A percentile compares a stretch with the other conserved stretches of the same genome.
These are phyloP conservation scores for Carterocephalus palaemon DNA, from an alignment of 2,888 invertebrate species.

Conservation along the genomic window DNA sequence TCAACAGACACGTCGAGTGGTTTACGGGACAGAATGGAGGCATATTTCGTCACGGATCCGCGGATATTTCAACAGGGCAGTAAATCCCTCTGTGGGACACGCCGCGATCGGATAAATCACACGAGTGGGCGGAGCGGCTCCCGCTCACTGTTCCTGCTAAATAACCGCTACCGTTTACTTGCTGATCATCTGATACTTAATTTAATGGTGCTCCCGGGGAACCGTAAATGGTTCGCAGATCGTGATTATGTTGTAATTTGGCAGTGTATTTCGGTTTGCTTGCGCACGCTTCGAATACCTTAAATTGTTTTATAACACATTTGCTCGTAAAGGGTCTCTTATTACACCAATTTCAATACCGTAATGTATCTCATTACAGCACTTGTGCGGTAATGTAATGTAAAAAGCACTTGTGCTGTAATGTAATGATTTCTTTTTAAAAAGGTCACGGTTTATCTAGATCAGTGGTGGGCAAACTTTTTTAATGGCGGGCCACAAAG, in stretches of 20 bases:
- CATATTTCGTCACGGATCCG: conserved; percentile 57
- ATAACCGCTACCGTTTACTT: conserved; percentile 76
- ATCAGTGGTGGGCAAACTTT: too few species aligned
- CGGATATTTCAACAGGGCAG: conserved; percentile 65
- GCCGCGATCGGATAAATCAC: conserved; percentile 67
- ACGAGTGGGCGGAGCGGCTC: conserved; percentile 60
- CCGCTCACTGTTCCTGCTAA: conserved; percentile 53
- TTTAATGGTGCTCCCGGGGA: conserved; percentile 61
- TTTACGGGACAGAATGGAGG: conserved; percentile 38
- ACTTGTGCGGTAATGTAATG: too few species aligned
- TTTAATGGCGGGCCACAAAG: too few species aligned
- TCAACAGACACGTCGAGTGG: conserved; percentile 37
- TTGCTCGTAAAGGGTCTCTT: too few species aligned
- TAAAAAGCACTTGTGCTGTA: too few species aligned
- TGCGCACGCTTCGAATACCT: too few species aligned
- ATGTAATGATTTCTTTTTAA: too few species aligned
- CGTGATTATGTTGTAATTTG: conserved; percentile 12
- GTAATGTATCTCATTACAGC: too few species aligned
- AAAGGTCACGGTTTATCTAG: too few species aligned
- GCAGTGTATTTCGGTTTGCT: not conserved
- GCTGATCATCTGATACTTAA: conserved; percentile 76
- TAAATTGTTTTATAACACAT: too few species aligned
- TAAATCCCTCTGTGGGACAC: conserved; percentile 49
- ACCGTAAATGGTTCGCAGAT: conserved; percentile 28
- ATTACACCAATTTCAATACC: too few species aligned